These are phyloP conservation scores for Diorhabda carinulata DNA, from an alignment of 1,140 invertebrate genomes.

Conservation along the genomic window DNA sequence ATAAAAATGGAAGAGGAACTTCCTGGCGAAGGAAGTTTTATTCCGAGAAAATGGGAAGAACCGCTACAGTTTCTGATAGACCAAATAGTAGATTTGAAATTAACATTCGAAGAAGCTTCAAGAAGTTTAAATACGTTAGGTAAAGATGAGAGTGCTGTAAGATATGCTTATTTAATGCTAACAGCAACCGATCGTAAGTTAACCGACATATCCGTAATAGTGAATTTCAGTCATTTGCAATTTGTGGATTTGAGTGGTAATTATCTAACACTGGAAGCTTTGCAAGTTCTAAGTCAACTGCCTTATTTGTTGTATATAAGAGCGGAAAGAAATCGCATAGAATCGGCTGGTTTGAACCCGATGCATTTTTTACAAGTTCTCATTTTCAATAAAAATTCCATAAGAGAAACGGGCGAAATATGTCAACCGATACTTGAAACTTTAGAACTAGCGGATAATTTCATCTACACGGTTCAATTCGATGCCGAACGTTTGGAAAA, in stretches of 20 bases:
- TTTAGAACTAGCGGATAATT: slow-evolving; percentile 52
- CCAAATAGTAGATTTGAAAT: slow-evolving; percentile 37
- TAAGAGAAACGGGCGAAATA: slow-evolving; percentile 49
- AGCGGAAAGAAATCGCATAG: slow-evolving; percentile 50
- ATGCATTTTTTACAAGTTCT: slow-evolving; percentile 55
- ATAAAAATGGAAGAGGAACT: slow-evolving; percentile 25
- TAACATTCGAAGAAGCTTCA: slow-evolving; percentile 45
- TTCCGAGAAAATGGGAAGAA: neutral
- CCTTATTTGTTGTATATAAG: slow-evolving; percentile 52
- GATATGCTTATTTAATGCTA: slow-evolving; percentile 46
- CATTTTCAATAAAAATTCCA: slow-evolving; percentile 51
- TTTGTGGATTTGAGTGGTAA: slow-evolving; percentile 55
- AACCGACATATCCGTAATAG: slow-evolving; percentile 50
- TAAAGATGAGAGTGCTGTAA: slow-evolving; percentile 43
- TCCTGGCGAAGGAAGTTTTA: slow-evolving; percentile 18
- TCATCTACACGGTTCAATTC: slow-evolving; percentile 39
- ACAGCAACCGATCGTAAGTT: slow-evolving; percentile 41
- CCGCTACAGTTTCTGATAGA: slow-evolving; percentile 21
- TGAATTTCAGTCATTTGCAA: slow-evolving; percentile 51
- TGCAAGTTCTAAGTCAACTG: slow-evolving; percentile 50
- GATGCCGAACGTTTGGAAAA: slow-evolving; percentile 28
- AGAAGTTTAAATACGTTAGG: slow-evolving; percentile 40
- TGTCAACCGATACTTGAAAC: slow-evolving; percentile 52
- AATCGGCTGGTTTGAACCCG: slow-evolving; percentile 48
- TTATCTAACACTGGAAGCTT: slow-evolving; percentile 46